These are phyloP conservation scores for Limenitis camilla DNA, from an alignment of 2,888 invertebrate genomes.

Conservation along the genomic window DNA sequence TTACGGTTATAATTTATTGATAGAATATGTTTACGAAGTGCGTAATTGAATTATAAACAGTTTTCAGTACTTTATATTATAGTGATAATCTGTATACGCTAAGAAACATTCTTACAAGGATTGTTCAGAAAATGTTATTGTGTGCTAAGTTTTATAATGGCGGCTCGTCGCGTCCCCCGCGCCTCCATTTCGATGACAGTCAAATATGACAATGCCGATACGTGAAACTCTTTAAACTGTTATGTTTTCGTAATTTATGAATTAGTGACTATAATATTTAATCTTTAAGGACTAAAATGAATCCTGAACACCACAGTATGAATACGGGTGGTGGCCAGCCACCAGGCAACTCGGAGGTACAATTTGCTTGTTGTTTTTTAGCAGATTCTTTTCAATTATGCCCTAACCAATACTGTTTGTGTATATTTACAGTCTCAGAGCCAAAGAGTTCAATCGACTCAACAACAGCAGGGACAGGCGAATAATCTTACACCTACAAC, in stretches of 20 bases:
- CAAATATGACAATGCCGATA: constrained; percentile 73
- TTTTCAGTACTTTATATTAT: constrained; percentile 3
- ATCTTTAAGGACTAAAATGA: constrained; percentile 55
- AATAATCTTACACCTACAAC: constrained; percentile 66
- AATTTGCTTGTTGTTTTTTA: constrained; percentile 33
- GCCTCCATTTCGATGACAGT: constrained; percentile 78
- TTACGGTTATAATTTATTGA: constrained; percentile 18
- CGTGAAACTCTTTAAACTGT: constrained; percentile 61
- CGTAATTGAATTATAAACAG: constrained; percentile 6
- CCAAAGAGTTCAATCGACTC: constrained; percentile 55
- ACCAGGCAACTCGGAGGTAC: constrained; percentile 73
- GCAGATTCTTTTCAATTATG: constrained; percentile 11
- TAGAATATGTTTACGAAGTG: not conserved
- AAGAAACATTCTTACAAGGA: constrained; percentile 27
- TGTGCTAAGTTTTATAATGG: constrained; percentile 75
- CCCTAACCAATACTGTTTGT: constrained; percentile 27
- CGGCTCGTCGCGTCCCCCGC: constrained; percentile 81
- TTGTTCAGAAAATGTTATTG: constrained; percentile 65
- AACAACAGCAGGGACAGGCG: constrained; percentile 49
- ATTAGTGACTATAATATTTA: constrained; percentile 13
- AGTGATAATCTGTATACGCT: constrained; percentile 3
- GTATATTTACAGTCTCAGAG: constrained; percentile 53
- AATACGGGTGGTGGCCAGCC: constrained; percentile 76
- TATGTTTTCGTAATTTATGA: constrained; percentile 55
- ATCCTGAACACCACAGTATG: constrained; percentile 70